Evolutionary conservation across 30 jellyfish, hydroid and myxozoan species (phyloP), one percentile per base, ranked within the genome.

Genomic region (Hydractinia echinata): DNA sequence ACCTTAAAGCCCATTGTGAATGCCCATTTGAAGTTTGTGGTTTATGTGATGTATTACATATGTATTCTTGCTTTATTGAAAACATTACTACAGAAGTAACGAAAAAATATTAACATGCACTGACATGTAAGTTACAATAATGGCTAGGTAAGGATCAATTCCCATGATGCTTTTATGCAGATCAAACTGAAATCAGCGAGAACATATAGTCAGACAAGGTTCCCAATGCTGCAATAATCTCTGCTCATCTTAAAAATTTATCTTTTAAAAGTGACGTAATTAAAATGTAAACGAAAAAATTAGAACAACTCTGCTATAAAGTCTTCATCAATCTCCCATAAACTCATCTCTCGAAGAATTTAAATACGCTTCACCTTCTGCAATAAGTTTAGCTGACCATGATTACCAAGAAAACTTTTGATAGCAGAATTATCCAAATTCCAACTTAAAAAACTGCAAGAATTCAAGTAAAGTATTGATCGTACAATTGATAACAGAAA

Each of bases 91-190:
- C n/a, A n/a, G n/a, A n/a, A n/a, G n/a, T n/a, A n/a, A n/a, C n/a
- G n/a, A n/a, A n/a, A n/a, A n/a, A n/a, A n/a, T n/a, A n/a, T n/a
- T n/a, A n/a, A n/a, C n/a, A n/a, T 20, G 48, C 67, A 14, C 64
- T 79, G 5, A 79, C 87, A 6, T 60, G 62, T 67, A 79, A 84
- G 21, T 16, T 61, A 49, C 83, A 70, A 18, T 14, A 14, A 18
- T 84, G 84, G 48, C 81, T 16, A 20, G 53, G 7, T 61, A 79
- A 79, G 85, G 85, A 30, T 79, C 83, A 58, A 79, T 66, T 6
- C 87, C 85, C 51, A 79, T 79, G 87, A 55, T 79, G 52, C 87
- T 84, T 7, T 53, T 79, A 8, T 20, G 84, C 16, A 79, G 7
- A 79, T 79, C 54, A 79, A 79, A 79, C 49, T 60, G 44, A 79